Conservation (phyloP, 2,888 invertebrate species). For the Eupithecia abbreviata region DNA sequence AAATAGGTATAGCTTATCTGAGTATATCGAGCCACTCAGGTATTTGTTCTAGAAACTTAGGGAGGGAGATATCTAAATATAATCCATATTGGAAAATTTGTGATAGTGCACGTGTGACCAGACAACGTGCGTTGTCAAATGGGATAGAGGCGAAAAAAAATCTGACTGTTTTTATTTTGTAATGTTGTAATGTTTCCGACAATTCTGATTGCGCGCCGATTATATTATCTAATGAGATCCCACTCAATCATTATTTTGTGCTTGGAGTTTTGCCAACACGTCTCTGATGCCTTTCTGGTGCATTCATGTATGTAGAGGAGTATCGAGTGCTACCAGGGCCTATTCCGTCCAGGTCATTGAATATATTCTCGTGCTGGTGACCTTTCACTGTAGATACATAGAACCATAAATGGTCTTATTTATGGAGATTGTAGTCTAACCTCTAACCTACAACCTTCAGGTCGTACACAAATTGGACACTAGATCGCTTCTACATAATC, state of each 20-base stretch:
- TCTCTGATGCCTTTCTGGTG: background rate
- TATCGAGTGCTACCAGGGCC: background rate
- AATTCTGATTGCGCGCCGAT: background rate
- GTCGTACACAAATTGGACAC: background rate
- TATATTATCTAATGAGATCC: background rate
- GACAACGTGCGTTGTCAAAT: background rate
- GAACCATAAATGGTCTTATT: background rate
- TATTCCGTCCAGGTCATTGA: background rate
- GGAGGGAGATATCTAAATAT: background rate
- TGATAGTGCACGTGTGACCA: background rate
- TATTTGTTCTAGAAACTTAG: background rate
- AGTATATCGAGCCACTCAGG: background rate
- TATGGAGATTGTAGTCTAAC: background rate
- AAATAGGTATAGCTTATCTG: background rate
- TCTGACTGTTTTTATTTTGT: background rate
- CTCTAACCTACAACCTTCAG: background rate
- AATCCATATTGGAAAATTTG: background rate
- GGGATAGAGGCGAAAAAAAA: background rate
- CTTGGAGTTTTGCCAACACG: background rate
- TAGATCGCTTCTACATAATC: background rate
- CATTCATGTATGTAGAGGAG: background rate
- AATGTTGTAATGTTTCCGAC: background rate
- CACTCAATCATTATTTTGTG: background rate
- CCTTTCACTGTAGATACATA: background rate
- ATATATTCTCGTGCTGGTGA: background rate